Conservation (phyloP, 2,888 invertebrate genomes). For the Rhorus exstirpatorius region DNA sequence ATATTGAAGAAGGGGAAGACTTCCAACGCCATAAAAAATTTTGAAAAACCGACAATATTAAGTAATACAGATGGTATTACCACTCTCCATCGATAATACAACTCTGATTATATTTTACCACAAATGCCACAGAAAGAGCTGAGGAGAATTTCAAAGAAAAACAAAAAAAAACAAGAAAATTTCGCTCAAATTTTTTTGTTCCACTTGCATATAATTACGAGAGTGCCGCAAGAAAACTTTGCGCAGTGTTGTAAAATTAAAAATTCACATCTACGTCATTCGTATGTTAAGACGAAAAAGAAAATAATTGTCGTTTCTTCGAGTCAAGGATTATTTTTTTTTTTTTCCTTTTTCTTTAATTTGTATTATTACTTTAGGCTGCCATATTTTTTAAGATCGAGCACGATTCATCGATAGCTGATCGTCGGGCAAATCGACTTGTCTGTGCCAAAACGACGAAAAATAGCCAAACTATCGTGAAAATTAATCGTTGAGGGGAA, state of each 20-base stretch:
- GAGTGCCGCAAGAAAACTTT: conserved; percentile 38
- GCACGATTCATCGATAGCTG: conserved; percentile 13
- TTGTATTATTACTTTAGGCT: conserved; percentile 46
- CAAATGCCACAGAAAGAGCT: conserved; percentile 79
- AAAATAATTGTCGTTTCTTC: background rate
- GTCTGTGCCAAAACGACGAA: conserved; percentile 16
- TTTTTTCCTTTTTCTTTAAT: too few relatives aligned
- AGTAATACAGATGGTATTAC: too few relatives aligned
- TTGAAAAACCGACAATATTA: too few relatives aligned
- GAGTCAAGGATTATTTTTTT: background rate
- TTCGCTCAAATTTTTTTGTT: background rate
- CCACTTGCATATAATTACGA: conserved; percentile 13
- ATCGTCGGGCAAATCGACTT: conserved; percentile 12
- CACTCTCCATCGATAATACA: too few relatives aligned
- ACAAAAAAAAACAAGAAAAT: background rate
- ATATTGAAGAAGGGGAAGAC: too few relatives aligned
- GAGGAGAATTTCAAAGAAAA: conserved; percentile 38
- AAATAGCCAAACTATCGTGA: conserved; percentile 9
- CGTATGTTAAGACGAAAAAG: background rate
- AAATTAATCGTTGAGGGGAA: background rate
- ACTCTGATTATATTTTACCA: too few relatives aligned
- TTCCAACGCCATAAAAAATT: too few relatives aligned
- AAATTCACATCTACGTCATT: conserved; percentile 41
- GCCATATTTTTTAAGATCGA: conserved; percentile 60
- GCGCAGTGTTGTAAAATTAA: conserved; percentile 65